Conservation (phyloP, 2,888 invertebrate species). For the Thymelicus sylvestris region DNA sequence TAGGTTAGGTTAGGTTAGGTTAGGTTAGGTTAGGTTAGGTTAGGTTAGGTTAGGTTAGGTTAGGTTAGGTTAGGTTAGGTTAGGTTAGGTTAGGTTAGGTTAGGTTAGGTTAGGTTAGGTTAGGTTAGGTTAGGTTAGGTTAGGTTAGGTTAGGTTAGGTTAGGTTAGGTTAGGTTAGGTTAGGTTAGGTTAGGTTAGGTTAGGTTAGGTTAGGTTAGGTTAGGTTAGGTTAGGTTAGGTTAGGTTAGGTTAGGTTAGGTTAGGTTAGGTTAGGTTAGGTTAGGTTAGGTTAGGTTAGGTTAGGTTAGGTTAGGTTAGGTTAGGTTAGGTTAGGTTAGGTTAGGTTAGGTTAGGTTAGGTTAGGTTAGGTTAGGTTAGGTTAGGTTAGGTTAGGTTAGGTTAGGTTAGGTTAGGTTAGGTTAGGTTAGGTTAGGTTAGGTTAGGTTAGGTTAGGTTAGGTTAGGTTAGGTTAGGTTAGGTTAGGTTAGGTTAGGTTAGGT, state of each 20-base stretch:
- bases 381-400: conserved; percentile 37
- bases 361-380: conserved; percentile 46
- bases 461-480: conserved; percentile 39
- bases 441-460: conserved; percentile 39
- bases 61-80: conserved; percentile 44
- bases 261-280: conserved; percentile 48
- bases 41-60: conserved; percentile 44
- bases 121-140: conserved; percentile 42
- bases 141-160: conserved; percentile 46
- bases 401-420: conserved; percentile 38
- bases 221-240: conserved; percentile 42
- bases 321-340: conserved; percentile 46
- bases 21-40: conserved; percentile 45
- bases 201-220: conserved; percentile 44
- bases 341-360: conserved; percentile 44
- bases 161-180: conserved; percentile 47
- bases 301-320: conserved; percentile 46
- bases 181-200: conserved; percentile 47
- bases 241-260: conserved; percentile 45
- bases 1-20: conserved; percentile 25
- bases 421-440: conserved; percentile 35
- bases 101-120: conserved; percentile 45
- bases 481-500: conserved; percentile 43
- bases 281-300: conserved; percentile 50
- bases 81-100: conserved; percentile 42